Evolutionary conservation across 2,113 vertebrate species (phyloP).

Genomic region (Pogonocichla stellata): DNA sequence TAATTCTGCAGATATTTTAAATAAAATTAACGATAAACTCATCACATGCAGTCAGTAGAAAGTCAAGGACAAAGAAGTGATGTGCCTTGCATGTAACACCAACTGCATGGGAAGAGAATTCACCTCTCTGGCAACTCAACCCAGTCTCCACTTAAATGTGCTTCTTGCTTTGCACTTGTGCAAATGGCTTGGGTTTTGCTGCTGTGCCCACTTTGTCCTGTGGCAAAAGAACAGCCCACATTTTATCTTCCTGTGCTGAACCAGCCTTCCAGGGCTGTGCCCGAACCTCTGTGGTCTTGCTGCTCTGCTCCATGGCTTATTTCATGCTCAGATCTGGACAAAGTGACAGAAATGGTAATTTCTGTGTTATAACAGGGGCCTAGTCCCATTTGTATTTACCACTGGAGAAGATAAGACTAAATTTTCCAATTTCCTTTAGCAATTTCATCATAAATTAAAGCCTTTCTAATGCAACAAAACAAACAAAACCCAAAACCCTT

Average conservation of each 20-base stretch:
- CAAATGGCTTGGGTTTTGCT: background rate
- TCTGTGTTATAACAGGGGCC: background rate
- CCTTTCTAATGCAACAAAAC: background rate
- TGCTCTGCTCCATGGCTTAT: background rate
- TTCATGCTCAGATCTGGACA: background rate
- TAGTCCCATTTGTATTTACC: background rate
- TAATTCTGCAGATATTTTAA: background rate
- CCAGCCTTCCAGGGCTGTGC: background rate
- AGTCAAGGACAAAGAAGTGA: background rate
- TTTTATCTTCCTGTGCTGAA: background rate
- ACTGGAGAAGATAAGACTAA: background rate
- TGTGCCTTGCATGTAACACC: background rate
- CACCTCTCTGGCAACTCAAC: background rate
- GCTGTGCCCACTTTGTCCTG: background rate
- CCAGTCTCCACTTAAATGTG: accelerated
- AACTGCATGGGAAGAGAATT: background rate
- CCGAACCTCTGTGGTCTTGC: background rate
- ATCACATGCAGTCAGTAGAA: background rate
- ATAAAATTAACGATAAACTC: background rate
- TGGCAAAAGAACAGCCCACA: background rate
- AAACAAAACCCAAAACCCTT: background rate
- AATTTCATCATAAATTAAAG: background rate
- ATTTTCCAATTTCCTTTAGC: background rate
- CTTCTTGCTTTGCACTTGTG: background rate
- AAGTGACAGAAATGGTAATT: background rate